Evolutionary conservation across 2,797 vertebrate genomes (phyloP).

Genomic region (Sebastiscus albofasciatus): DNA sequence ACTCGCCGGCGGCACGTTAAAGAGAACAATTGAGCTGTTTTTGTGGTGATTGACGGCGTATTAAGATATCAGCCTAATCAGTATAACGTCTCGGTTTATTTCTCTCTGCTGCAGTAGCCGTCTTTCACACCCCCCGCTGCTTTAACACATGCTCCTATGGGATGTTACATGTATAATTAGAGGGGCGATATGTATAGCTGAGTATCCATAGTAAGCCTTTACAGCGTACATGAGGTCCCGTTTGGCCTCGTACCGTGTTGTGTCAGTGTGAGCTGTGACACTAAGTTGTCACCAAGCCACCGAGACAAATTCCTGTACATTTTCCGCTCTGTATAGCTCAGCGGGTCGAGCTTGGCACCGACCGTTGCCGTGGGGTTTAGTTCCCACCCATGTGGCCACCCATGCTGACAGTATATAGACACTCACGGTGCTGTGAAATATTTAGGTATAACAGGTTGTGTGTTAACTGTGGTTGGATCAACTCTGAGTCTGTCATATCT

Average conservation of each 20-base stretch:
- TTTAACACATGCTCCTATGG: neutral
- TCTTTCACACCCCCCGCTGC: neutral
- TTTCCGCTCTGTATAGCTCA: constrained; percentile 32
- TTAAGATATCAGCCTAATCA: constrained; percentile 1
- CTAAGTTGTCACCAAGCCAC: constrained; percentile 46
- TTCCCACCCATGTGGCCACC: constrained; percentile 40
- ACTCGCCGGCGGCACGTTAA: neutral
- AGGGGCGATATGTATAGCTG: constrained; percentile 10
- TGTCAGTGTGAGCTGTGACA: constrained; percentile 35
- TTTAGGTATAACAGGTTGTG: neutral
- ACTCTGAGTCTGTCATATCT: neutral
- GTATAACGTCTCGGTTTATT: neutral
- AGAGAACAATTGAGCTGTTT: neutral
- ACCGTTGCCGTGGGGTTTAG: neutral
- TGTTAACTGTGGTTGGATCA: neutral
- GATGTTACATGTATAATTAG: constrained; percentile 20
- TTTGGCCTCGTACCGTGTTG: constrained; percentile 19
- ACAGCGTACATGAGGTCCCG: neutral
- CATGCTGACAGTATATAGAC: constrained; percentile 7
- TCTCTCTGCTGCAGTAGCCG: neutral
- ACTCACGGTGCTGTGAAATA: neutral
- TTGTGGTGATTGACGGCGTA: neutral
- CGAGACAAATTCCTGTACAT: constrained; percentile 38
- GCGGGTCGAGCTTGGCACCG: constrained; percentile 17
- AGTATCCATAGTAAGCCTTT: constrained; percentile 1